Conservation (phyloP, 2,888 invertebrate genomes). For the Sepiola atlantica region DNA sequence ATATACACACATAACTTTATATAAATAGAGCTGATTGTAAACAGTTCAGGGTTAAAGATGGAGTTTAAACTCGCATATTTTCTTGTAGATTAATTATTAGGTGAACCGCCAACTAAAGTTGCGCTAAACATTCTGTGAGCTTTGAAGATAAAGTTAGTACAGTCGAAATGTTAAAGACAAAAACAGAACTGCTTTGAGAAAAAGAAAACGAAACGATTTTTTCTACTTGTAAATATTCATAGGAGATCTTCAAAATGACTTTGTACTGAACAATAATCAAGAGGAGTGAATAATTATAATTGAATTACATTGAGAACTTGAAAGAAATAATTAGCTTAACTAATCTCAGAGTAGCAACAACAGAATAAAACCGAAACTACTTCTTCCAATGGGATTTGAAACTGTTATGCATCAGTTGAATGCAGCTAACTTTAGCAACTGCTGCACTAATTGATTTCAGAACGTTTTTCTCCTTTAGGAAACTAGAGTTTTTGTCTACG, state of each 20-base stretch:
- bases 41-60: too few relatives aligned
- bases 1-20: too few relatives aligned
- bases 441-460: background rate
- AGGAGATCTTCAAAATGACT: background rate
- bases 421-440: background rate
- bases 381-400: background rate
- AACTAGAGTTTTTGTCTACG: background rate
- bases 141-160: background rate
- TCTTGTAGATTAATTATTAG: too few relatives aligned
- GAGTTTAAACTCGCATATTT: too few relatives aligned
- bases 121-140: background rate
- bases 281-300: background rate
- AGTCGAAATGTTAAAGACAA: background rate
- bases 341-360: background rate
- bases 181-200: background rate
- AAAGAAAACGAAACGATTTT: background rate
- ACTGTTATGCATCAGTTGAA: background rate
- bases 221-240: background rate
- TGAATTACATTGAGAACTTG: background rate
- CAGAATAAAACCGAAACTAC: background rate
- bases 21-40: too few relatives aligned
- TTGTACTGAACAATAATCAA: background rate
- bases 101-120: too few relatives aligned
- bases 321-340: background rate
- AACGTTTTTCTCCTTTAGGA: background rate